Evolutionary conservation across 2,888 invertebrate genomes (phyloP).

Genomic region (Norana najaformis): DNA sequence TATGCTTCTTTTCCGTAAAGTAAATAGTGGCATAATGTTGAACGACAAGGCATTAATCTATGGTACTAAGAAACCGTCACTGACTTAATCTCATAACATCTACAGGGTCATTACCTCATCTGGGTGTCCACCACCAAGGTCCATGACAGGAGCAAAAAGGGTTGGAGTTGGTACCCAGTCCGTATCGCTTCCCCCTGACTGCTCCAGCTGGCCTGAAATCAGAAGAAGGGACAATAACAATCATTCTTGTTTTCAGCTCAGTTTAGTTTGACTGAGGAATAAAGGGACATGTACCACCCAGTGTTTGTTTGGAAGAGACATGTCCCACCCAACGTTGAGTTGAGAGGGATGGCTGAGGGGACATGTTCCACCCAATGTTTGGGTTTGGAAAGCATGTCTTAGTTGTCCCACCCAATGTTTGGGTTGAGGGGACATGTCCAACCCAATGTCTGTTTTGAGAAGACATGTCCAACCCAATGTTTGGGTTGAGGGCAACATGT

Average conservation of each 20-base stretch:
- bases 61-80: not conserved
- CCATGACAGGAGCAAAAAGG: not conserved
- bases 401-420: no score
- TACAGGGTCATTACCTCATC: not conserved
- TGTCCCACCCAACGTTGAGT: no score
- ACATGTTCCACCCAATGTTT: not conserved
- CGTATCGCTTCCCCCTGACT: not conserved
- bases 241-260: not conserved
- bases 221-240: not conserved
- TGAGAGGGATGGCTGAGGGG: no score
- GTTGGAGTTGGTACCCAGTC: constrained; percentile 19
- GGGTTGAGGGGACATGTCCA: not conserved
- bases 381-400: no score
- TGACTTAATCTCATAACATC: not conserved
- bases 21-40: not conserved
- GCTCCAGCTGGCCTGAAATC: not conserved
- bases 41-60: not conserved
- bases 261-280: no score
- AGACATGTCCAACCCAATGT: not conserved
- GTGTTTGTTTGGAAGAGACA: no score
- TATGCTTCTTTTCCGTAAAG: no score
- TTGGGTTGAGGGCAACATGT: no score
- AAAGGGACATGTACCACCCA: no score
- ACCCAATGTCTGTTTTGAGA: no score
- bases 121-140: not conserved